Conservation (phyloP, 2,888 invertebrate species). For the Eurytoma adleriae region DNA sequence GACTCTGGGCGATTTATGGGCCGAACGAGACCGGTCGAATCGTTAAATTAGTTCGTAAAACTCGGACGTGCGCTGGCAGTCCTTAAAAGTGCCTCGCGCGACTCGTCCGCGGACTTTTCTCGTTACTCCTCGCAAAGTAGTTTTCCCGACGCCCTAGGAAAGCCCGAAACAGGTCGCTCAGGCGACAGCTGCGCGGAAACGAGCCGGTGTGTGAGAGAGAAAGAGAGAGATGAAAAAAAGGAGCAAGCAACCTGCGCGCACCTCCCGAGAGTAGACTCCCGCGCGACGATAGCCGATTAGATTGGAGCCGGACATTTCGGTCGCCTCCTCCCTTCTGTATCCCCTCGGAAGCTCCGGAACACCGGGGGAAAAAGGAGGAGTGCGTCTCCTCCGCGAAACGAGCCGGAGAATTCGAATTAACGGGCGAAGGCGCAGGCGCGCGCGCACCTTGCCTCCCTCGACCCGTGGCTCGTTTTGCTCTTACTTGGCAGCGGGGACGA, state of each 20-base stretch:
- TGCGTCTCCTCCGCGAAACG: constrained; percentile 15
- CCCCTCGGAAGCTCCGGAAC: constrained; percentile 5
- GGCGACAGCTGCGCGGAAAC: constrained; percentile 31
- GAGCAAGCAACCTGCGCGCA: constrained; percentile 1
- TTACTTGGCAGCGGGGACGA: not conserved
- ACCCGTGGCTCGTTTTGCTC: constrained; percentile 3
- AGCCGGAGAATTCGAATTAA: constrained; percentile 55
- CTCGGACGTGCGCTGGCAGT: not conserved
- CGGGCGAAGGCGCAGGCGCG: constrained; percentile 24
- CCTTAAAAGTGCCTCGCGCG: constrained; percentile 34
- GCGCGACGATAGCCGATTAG: not conserved
- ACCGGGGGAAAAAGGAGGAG: not conserved
- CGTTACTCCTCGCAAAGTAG: constrained; percentile 30
- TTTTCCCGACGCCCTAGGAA: not conserved
- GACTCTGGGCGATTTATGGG: constrained; percentile 5
- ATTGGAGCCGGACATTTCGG: no score
- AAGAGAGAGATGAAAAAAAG: constrained; percentile 13
- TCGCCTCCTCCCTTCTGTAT: no score
- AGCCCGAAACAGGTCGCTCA: constrained; percentile 1
- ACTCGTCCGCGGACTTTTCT: constrained; percentile 25
- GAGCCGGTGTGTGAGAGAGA: constrained; percentile 52
- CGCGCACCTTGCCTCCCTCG: constrained; percentile 8
- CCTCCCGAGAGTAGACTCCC: not conserved
- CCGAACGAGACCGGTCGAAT: not conserved
- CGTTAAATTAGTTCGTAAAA: constrained; percentile 38